phyloP scores from a whole-genome alignment of 1,140 invertebrate genomes.

The Gerris buenoi region DNA sequence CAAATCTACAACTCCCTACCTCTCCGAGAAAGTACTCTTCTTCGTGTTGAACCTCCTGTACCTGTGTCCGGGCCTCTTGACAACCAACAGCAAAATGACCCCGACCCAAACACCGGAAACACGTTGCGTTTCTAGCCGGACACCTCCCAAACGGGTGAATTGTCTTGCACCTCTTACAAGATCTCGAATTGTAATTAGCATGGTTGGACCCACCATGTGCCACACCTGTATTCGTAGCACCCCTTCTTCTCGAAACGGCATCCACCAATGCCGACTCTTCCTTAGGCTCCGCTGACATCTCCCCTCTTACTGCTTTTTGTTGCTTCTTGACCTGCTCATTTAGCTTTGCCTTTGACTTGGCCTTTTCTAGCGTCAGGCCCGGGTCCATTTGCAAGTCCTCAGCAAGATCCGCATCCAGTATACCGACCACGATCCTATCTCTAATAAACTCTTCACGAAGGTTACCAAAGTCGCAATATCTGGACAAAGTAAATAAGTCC shows the following conservation, averaged over 20 bases:
- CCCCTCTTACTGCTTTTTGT: background rate
- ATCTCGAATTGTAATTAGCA: background rate
- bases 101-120: background rate
- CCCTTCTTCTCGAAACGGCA: background rate
- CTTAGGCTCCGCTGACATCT: background rate
- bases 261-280: background rate
- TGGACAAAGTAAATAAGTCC: background rate
- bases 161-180: background rate
- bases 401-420: background rate
- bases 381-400: background rate
- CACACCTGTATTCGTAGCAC: background rate
- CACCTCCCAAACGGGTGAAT: background rate
- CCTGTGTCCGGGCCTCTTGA: background rate
- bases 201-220: background rate
- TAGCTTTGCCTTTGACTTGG: background rate
- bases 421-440: background rate
- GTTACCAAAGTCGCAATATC: background rate
- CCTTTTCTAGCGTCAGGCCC: background rate
- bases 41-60: background rate
- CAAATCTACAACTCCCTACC: background rate
- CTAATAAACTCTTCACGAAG: background rate
- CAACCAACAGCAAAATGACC: background rate
- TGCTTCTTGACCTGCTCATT: background rate
- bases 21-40: background rate
- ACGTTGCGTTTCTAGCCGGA: background rate